phyloP scores from a whole-genome alignment of 2,888 invertebrate genomes.

The Drosophila ochracea region DNA sequence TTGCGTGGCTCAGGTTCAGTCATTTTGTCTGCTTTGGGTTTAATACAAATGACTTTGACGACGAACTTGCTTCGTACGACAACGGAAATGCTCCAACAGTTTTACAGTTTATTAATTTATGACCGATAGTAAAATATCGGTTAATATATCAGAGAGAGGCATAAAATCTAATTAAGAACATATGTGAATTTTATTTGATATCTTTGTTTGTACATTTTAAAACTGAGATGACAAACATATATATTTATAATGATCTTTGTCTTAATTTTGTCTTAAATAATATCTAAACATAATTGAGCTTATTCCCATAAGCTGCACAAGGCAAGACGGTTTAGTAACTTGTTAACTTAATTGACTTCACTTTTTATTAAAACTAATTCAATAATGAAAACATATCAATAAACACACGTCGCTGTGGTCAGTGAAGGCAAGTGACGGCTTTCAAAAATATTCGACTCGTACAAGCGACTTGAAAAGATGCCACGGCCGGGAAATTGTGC shows the following conservation, averaged over 20 bases:
- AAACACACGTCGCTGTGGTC: conserved; percentile 64
- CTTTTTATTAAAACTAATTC: conserved; percentile 73
- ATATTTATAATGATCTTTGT: conserved; percentile 10
- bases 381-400: conserved; percentile 82
- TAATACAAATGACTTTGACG: conserved; percentile 47
- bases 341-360: conserved; percentile 73
- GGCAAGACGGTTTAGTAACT: conserved; percentile 26
- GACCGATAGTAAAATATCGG: conserved; percentile 35
- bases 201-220: conserved; percentile 11
- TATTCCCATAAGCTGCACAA: conserved; percentile 45
- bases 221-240: conserved; percentile 1
- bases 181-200: conserved; percentile 10
- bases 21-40: conserved; percentile 38
- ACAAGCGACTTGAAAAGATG: conserved; percentile 48
- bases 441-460: conserved; percentile 65
- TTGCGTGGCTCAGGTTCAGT: conserved; percentile 45
- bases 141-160: conserved; percentile 4
- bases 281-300: conserved; percentile 42
- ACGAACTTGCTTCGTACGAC: conserved; percentile 47
- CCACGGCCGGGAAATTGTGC: conserved; percentile 32
- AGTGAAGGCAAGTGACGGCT: conserved; percentile 62
- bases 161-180: conserved; percentile 38
- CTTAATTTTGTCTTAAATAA: conserved; percentile 12
- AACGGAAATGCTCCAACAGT: conserved; percentile 58
- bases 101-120: conserved; percentile 76